Evolutionary conservation across 2,888 invertebrate species (phyloP).

Genomic region (Torymus aiolomorphi): DNA sequence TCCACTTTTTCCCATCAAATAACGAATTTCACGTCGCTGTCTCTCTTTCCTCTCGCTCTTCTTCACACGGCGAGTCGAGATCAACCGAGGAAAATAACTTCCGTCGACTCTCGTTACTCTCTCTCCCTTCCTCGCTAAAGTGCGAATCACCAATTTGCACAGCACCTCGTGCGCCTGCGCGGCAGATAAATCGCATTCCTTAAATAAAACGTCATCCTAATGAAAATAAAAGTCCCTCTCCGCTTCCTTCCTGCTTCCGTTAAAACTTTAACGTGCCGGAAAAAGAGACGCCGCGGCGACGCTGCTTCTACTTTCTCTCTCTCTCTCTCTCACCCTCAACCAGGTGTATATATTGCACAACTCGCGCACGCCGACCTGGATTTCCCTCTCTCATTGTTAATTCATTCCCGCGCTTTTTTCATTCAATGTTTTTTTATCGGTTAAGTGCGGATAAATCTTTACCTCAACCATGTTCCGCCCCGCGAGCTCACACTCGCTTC

Average conservation of each 20-base stretch:
- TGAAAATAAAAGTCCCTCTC: conserved; percentile 29
- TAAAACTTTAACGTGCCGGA: conserved; percentile 36
- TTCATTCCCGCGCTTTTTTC: conserved; percentile 9
- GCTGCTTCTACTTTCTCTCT: background rate
- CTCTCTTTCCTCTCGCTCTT: too few relatives aligned
- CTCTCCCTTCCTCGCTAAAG: background rate
- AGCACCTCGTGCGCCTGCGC: too few relatives aligned
- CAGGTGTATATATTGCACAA: too few relatives aligned
- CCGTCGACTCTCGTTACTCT: too few relatives aligned
- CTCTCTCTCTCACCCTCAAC: too few relatives aligned
- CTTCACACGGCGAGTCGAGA: too few relatives aligned
- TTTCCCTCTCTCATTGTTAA: conserved; percentile 4
- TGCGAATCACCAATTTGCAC: conserved; percentile 13
- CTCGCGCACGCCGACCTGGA: conserved; percentile 13
- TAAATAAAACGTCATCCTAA: conserved; percentile 24
- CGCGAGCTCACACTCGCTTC: too few relatives aligned
- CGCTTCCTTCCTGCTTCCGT: conserved; percentile 8
- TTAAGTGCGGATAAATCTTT: background rate
- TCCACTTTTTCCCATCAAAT: too few relatives aligned
- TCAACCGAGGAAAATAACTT: too few relatives aligned
- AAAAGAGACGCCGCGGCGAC: background rate
- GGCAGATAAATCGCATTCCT: background rate
- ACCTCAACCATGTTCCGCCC: too few relatives aligned
- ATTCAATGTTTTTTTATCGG: conserved; percentile 7
- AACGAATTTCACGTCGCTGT: too few relatives aligned